phyloP scores from a whole-genome alignment of 2,888 invertebrate species.

The Ptychoptera albimana region DNA sequence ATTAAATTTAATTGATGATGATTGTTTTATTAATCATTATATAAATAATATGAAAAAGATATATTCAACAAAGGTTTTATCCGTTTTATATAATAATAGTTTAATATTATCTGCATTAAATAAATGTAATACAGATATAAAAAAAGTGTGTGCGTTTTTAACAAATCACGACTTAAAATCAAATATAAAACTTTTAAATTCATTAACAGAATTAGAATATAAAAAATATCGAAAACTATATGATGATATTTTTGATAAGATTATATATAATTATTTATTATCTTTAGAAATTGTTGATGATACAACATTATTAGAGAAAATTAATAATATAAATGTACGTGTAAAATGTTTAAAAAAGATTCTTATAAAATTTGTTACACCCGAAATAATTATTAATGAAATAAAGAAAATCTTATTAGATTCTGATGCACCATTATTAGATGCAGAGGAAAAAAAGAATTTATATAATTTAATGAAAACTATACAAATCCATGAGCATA shows the following conservation, averaged over 20 bases:
- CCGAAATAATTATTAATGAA: conserved; percentile 21
- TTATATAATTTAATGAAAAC: conserved; percentile 41
- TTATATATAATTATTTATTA: neutral
- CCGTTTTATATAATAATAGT: conserved; percentile 17
- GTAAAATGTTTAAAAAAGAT: conserved; percentile 20
- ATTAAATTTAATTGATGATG: no score
- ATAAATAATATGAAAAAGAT: no score
- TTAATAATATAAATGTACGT: conserved; percentile 18
- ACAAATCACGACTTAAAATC: neutral
- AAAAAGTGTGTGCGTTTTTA: neutral
- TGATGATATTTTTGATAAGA: neutral
- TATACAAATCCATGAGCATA: conserved; percentile 46
- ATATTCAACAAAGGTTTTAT: neutral
- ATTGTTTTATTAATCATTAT: no score
- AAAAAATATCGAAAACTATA: neutral
- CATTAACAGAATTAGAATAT: conserved; percentile 1
- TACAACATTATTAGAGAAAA: conserved; percentile 18
- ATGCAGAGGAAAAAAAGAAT: conserved; percentile 17
- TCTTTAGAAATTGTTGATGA: conserved; percentile 16
- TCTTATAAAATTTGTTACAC: conserved; percentile 24
- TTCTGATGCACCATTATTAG: conserved; percentile 30
- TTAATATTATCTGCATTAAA: conserved; percentile 15
- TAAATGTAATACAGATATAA: conserved; percentile 1
- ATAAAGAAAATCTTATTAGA: conserved; percentile 33
- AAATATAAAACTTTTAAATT: neutral